These are phyloP conservation scores for Eunapius fragilis DNA, from an alignment of 37 sponge, comb jelly and placozoan genomes.

Conservation along the genomic window DNA sequence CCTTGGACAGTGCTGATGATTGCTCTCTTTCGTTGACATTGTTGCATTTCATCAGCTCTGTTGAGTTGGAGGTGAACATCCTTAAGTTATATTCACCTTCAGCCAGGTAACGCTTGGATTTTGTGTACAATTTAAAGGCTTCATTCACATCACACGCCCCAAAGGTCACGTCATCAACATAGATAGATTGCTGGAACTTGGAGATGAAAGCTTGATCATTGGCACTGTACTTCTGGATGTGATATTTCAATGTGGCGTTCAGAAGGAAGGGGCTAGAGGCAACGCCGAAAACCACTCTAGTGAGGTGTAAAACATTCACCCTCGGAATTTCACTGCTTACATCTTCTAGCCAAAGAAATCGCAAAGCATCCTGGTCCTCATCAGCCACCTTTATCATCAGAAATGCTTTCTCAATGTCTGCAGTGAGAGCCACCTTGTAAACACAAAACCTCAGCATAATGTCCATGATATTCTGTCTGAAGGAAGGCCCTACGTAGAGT, in stretches of 20 bases:
- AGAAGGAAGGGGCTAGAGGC: slow-evolving; percentile 31
- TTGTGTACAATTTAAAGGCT: slow-evolving; percentile 4
- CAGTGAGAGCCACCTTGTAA: slow-evolving; percentile 6
- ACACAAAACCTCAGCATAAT: slow-evolving; percentile 2
- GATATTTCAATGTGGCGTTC: slow-evolving; percentile 20
- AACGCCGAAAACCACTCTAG: slow-evolving; percentile 16
- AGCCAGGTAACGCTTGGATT: slow-evolving; percentile 6
- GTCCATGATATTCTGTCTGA: slow-evolving; percentile 1
- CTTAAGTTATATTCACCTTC: slow-evolving; percentile 20
- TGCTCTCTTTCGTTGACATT: background rate
- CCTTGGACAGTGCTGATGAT: background rate
- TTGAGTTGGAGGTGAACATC: slow-evolving; percentile 20
- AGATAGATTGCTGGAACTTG: background rate
- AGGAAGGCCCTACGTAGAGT: background rate
- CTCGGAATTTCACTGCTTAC: background rate
- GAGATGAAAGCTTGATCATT: background rate
- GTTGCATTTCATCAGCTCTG: background rate
- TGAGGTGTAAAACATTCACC: background rate
- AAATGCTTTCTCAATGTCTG: slow-evolving; percentile 8
- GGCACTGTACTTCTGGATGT: background rate
- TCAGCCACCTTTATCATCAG: slow-evolving; percentile 9
- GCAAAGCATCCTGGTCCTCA: background rate
- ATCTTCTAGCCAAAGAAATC: slow-evolving; percentile 5
- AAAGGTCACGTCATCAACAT: background rate
- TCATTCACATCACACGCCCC: background rate